A percentile compares a stretch with the other conserved stretches of the same genome.
phyloP scores from a whole-genome alignment of 2,888 invertebrate genomes.

The Tachina grossa region DNA sequence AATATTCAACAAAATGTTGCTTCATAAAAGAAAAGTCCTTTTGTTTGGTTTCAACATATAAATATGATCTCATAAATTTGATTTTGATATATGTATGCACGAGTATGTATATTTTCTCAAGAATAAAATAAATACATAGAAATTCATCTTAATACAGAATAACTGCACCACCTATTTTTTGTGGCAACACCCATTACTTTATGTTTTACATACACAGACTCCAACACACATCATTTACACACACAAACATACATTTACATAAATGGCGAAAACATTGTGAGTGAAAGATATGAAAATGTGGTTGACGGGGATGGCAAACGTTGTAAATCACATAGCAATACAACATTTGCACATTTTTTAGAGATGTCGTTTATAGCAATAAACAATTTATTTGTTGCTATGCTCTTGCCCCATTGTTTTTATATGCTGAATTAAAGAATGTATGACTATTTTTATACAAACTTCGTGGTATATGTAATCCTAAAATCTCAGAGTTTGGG shows the following conservation, averaged over 20 bases:
- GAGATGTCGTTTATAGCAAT: background rate
- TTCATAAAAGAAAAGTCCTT: conserved; percentile 17
- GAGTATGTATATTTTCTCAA: background rate
- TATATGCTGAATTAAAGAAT: no score
- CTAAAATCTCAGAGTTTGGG: no score
- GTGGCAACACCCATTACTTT: conserved; percentile 9
- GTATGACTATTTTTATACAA: no score
- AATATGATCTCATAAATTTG: conserved; percentile 45
- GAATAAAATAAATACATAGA: background rate
- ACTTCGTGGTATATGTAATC: no score
- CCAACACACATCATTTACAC: background rate
- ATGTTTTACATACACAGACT: background rate
- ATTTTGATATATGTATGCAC: background rate
- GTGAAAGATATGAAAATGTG: conserved; percentile 7
- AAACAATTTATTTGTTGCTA: no score
- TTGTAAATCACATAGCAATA: no score
- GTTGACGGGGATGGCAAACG: background rate
- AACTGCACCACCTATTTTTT: conserved; percentile 7
- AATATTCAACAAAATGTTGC: conserved; percentile 53
- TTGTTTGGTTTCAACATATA: conserved; percentile 52
- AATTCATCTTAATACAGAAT: conserved; percentile 37
- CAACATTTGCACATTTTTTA: no score
- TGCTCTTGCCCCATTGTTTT: no score
- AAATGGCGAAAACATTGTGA: background rate
- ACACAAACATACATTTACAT: conserved; percentile 17